Percentiles rank a stretch among this genome's conserved stretches.
These are phyloP conservation scores for Pomatorhinus ruficollis DNA, from an alignment of 2,113 vertebrate species.

Conservation along the genomic window DNA sequence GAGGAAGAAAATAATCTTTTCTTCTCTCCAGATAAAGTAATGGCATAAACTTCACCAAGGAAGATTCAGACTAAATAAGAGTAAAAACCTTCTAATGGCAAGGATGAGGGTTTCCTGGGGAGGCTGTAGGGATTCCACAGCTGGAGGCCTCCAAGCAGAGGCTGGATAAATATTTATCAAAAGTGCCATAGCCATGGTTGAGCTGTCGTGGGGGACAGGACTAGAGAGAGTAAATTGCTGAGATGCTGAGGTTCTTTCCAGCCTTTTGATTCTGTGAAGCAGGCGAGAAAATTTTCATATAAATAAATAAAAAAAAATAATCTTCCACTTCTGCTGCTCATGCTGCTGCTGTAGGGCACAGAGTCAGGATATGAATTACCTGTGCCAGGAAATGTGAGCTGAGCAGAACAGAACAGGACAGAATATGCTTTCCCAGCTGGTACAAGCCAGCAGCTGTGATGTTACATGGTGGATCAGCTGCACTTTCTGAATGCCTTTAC, in stretches of 20 bases:
- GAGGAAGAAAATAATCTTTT: background rate
- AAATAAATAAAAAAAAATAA: background rate
- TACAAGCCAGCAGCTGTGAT: background rate
- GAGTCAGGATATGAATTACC: background rate
- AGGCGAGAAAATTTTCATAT: background rate
- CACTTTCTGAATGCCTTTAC: background rate
- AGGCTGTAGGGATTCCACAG: background rate
- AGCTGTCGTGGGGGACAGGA: background rate
- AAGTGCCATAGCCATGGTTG: background rate
- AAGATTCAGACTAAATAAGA: background rate
- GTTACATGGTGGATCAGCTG: background rate
- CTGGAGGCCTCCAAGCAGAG: background rate
- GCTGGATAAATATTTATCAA: slow-evolving; percentile 33
- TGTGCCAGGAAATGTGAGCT: background rate
- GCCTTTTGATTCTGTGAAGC: background rate
- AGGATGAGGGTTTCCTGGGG: background rate
- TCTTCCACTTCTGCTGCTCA: background rate
- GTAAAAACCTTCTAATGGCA: background rate
- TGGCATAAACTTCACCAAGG: slow-evolving; percentile 7
- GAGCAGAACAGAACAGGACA: background rate
- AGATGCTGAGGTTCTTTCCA: background rate
- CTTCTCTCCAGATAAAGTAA: background rate
- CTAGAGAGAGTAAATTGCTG: background rate
- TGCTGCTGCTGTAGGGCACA: background rate
- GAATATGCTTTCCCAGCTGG: background rate